A percentile compares a stretch with the other conserved stretches of the same genome.
These are phyloP conservation scores for Avahi laniger DNA, from an alignment of 2,797 vertebrate genomes.

Conservation along the genomic window DNA sequence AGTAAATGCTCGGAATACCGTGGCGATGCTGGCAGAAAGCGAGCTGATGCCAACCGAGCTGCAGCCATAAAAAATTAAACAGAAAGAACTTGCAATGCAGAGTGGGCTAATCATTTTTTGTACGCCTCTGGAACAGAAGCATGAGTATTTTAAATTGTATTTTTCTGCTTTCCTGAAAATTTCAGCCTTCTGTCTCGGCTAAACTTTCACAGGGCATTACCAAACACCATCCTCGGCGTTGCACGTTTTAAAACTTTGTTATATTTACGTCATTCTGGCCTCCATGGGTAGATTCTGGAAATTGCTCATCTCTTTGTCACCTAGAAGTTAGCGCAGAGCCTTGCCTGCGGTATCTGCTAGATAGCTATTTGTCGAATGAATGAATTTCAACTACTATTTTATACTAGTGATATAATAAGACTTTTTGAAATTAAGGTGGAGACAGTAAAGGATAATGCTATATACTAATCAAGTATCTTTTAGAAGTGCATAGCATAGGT, in stretches of 20 bases:
- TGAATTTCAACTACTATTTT: background rate
- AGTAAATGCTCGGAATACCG: accelerated
- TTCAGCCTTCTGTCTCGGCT: background rate
- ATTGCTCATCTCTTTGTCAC: background rate
- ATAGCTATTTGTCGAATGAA: background rate
- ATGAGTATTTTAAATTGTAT: background rate
- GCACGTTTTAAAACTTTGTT: background rate
- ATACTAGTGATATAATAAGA: background rate
- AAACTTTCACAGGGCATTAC: background rate
- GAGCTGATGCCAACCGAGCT: background rate
- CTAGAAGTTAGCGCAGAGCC: background rate
- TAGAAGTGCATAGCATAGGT: background rate
- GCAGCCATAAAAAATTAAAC: background rate
- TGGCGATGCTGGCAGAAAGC: accelerated
- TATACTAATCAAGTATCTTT: background rate
- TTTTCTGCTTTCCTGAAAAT: background rate
- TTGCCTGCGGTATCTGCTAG: accelerated
- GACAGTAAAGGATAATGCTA: background rate
- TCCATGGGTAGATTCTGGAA: background rate
- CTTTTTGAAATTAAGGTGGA: background rate
- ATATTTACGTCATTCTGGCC: background rate
- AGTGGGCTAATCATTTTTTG: background rate
- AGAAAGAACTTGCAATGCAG: background rate
- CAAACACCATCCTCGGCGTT: background rate
- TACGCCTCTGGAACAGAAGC: background rate